Percentiles rank a stretch among this genome's conserved stretches.
phyloP scores from a whole-genome alignment of 2,888 invertebrate genomes.

The Drosophila macrospina region DNA sequence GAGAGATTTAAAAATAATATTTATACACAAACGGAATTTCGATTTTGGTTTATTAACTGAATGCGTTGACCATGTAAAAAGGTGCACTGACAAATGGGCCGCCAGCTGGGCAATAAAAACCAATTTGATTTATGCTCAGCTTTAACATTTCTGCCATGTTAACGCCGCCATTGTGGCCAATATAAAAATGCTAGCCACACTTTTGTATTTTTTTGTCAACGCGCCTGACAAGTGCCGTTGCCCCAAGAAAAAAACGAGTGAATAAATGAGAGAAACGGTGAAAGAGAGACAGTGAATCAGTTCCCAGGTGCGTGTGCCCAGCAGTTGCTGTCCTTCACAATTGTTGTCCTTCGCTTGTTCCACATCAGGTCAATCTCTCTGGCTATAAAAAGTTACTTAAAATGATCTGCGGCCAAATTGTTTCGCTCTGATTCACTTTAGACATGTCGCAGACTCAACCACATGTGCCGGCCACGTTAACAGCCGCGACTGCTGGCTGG shows the following conservation, averaged over 20 bases:
- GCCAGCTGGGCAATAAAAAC: conserved; percentile 42
- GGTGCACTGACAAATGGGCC: conserved; percentile 65
- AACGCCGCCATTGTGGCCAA: conserved; percentile 61
- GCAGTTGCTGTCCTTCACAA: conserved; percentile 51
- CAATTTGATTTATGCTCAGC: conserved; percentile 72
- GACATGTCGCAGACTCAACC: neutral
- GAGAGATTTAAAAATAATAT: conserved; percentile 73
- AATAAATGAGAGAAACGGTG: neutral
- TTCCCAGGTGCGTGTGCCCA: conserved; percentile 37
- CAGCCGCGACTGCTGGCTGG: neutral
- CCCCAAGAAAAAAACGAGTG: neutral
- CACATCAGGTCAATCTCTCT: neutral
- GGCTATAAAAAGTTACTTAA: conserved; percentile 56
- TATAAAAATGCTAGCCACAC: conserved; percentile 51
- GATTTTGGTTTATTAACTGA: conserved; percentile 75
- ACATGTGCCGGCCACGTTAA: conserved; percentile 8
- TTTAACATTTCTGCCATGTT: conserved; percentile 64
- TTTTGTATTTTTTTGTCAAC: conserved; percentile 66
- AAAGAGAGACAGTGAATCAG: conserved; percentile 1
- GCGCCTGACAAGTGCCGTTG: conserved; percentile 36
- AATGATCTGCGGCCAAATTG: conserved; percentile 58
- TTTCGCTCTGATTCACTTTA: conserved; percentile 50
- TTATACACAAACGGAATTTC: conserved; percentile 67
- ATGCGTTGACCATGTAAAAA: conserved; percentile 60
- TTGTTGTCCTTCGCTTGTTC: conserved; percentile 5